Conservation (phyloP, 1,140 invertebrate genomes). For the Stenopsyche tienmushanensis region DNA sequence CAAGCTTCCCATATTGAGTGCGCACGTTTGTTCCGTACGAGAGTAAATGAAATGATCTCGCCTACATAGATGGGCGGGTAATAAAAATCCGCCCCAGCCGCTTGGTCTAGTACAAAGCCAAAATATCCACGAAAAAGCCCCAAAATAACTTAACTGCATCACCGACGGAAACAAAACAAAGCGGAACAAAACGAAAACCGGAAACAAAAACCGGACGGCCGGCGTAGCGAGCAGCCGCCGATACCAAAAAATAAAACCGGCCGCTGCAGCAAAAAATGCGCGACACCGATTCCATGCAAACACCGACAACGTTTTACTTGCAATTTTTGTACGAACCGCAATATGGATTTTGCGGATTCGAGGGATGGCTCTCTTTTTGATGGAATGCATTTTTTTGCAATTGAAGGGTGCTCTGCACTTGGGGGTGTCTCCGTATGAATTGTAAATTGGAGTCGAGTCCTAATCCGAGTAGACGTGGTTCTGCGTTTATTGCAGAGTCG, state of each 20-base stretch:
- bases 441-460: not conserved
- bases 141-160: constrained; percentile 54
- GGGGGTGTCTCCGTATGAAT: not conserved
- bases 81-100: constrained; percentile 32
- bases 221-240: constrained; percentile 55
- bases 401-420: no score
- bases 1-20: no score
- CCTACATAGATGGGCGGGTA: no score
- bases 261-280: not conserved
- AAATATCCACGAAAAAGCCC: constrained; percentile 50
- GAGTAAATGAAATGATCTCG: not conserved
- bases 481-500: not conserved
- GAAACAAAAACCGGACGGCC: constrained; percentile 45
- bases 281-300: constrained; percentile 8
- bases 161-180: constrained; percentile 44
- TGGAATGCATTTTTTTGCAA: no score
- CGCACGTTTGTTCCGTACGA: not conserved
- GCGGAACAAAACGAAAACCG: constrained; percentile 23
- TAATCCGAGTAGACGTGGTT: not conserved
- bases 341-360: constrained; percentile 21
- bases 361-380: not conserved
- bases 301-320: constrained; percentile 9
- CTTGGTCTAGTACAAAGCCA: constrained; percentile 39
- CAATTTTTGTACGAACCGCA: constrained; percentile 16
- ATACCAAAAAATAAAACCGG: constrained; percentile 57